Base-by-base conservation (phyloP, 2,888 invertebrate genomes). In the Lumbricus terrestris region DNA sequence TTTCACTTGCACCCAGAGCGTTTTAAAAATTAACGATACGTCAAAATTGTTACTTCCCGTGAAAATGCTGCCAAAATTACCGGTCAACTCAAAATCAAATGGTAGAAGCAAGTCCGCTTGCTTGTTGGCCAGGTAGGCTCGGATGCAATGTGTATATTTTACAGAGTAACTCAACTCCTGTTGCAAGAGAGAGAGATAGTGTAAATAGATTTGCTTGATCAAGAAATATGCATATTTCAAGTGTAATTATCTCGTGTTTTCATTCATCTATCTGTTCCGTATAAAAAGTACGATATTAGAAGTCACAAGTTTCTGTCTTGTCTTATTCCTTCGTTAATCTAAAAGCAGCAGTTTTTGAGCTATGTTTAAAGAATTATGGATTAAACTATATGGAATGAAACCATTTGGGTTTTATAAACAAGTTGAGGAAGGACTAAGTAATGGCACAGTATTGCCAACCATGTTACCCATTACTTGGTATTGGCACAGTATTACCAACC, bases 71-170 rank as follows among this genome's bases (percentile, higher is more conserved):
- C 29, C 69, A 1, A 69, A n/a, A 69, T 69, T 69, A 69, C 69
- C n/a, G 29, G 69, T n/a, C 69, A 69, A n/a, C 69, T n/a, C 6
- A 29, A 69, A n/a, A n/a, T 69, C 8, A n/a, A 69, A n/a, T 13
- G 69, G n/a, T 69, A n/a, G 1, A 69, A n/a, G 8, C 8, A n/a
- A 69, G 69, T 69, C 69, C n/a, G 11, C 8, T 23, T 85, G 85
- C 85, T 85, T 35, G 34, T 85, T 35, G 20, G 85, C 85, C 85
- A 85, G 34, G 23, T 34, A 35, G 85, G 85, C 85, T 85, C 85
- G 37, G 85, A 85, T 85, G 85, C 85, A 85, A 85, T 35, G 85
- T 85, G 85, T 85, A 85, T 85, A 85, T 85, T 85, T 85, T 85
- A 85, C n/a, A 85, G 85, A 85, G 20, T 85, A 37, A 85, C n/a